A percentile compares a stretch with the other conserved stretches of the same genome.
These are phyloP conservation scores for Nematostella vectensis DNA, from an alignment of 92 coral and sea anemone species.

Conservation along the genomic window DNA sequence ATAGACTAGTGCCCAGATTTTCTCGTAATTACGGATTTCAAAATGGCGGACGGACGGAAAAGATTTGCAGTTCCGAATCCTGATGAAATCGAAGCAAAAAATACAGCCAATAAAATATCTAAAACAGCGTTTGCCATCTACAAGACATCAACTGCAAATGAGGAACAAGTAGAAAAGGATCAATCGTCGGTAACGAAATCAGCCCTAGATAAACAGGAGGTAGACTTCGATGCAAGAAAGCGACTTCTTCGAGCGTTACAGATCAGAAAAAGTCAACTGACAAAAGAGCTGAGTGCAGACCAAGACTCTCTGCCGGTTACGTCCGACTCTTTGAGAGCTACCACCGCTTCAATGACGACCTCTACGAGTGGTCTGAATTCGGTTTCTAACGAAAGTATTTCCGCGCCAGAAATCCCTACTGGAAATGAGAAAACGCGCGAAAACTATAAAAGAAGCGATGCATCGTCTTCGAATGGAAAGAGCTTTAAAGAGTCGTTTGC, in stretches of 20 bases:
- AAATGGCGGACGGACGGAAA: conserved; percentile 60
- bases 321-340: background rate
- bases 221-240: conserved; percentile 10
- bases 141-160: conserved; percentile 3
- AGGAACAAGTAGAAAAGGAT: conserved; percentile 4
- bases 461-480: conserved; percentile 45
- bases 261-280: background rate
- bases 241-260: conserved; percentile 11
- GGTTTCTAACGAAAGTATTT: background rate
- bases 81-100: conserved; percentile 63
- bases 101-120: conserved; percentile 8
- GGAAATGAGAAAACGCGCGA: too few relatives aligned
- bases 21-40: background rate
- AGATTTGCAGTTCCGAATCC: conserved; percentile 62
- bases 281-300: background rate
- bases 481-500: conserved; percentile 88
- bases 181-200: background rate
- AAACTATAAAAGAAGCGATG: background rate
- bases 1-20: conserved; percentile 4
- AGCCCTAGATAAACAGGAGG: background rate
- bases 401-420: too few relatives aligned
- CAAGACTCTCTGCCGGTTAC: background rate
- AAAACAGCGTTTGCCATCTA: conserved; percentile 31
- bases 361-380: conserved; percentile 3
- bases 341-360: background rate